Evolutionary conservation across 2,113 vertebrate species (phyloP).

Genomic region (Mastomys natalensis): DNA sequence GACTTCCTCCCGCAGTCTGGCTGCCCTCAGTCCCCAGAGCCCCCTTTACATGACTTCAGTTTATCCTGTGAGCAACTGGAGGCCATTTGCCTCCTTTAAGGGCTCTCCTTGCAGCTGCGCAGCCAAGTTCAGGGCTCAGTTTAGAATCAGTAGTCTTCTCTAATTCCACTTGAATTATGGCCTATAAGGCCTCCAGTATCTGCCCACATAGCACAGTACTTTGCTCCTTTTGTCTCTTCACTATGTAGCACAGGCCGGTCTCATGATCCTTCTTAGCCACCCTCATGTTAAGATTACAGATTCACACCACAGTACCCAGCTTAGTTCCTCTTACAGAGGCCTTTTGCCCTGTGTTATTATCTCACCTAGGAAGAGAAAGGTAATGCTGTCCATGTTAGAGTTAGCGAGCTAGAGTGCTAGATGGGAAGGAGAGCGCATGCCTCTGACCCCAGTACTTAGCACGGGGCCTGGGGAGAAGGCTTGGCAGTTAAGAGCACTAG

Average conservation of each 20-base stretch:
- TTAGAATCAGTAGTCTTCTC: not conserved
- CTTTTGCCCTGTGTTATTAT: not conserved
- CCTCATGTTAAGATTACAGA: not conserved
- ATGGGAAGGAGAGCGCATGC: not conserved
- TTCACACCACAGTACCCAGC: not conserved
- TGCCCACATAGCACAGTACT: not conserved
- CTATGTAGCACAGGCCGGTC: not conserved
- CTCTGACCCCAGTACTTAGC: not conserved
- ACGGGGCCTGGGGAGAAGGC: not conserved
- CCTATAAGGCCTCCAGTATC: no score
- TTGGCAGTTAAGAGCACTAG: not conserved
- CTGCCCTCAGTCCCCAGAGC: not conserved
- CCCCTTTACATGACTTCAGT: not conserved
- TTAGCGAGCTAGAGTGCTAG: not conserved
- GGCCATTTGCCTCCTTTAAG: not conserved
- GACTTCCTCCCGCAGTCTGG: not conserved
- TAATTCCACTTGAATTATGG: not conserved
- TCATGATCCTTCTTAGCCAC: not conserved
- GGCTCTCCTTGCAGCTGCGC: not conserved
- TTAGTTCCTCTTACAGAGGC: not conserved
- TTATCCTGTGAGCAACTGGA: not conserved
- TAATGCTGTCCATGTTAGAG: not conserved
- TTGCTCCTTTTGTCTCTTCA: not conserved
- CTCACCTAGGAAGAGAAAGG: not conserved
- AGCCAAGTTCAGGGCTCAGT: not conserved